Conservation (phyloP, 2,888 invertebrate genomes). For the Calameuta filiformis region DNA sequence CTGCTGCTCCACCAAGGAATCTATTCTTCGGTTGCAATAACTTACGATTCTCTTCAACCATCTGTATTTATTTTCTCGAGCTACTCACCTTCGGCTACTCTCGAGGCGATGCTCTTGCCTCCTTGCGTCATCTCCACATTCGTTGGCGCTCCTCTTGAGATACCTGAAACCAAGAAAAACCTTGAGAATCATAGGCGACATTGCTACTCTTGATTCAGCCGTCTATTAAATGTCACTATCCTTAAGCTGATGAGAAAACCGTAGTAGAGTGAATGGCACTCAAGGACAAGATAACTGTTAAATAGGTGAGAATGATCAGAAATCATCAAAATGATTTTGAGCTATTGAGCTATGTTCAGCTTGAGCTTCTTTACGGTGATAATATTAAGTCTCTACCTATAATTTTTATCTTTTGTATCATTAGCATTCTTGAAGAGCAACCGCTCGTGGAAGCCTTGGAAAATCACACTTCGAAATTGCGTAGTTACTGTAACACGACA, state of each 20-base stretch:
- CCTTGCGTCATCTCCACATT: conserved; percentile 46
- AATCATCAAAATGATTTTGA: not conserved
- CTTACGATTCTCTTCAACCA: not conserved
- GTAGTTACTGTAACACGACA: not conserved
- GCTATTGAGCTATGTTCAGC: not conserved
- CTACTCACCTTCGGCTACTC: conserved; percentile 47
- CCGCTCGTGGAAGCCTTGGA: not conserved
- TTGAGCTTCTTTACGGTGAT: not conserved
- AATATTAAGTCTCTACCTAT: not conserved
- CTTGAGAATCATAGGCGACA: not conserved
- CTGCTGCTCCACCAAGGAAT: not conserved
- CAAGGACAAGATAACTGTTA: too few species aligned
- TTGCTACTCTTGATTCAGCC: not conserved
- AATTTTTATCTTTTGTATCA: not conserved
- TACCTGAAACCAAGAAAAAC: conserved; percentile 35
- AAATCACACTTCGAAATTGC: not conserved
- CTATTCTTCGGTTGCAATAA: not conserved
- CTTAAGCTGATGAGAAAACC: not conserved
- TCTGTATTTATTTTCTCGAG: not conserved
- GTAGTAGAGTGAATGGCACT: not conserved
- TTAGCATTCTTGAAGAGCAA: not conserved
- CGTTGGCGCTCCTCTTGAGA: conserved; percentile 31
- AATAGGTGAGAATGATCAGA: too few species aligned
- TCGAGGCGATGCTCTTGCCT: conserved; percentile 31
- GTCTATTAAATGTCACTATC: not conserved